Percentiles rank a stretch among this genome's conserved stretches.
These are phyloP conservation scores for Bombylius discolor DNA, from an alignment of 2,888 invertebrate species.

Conservation along the genomic window DNA sequence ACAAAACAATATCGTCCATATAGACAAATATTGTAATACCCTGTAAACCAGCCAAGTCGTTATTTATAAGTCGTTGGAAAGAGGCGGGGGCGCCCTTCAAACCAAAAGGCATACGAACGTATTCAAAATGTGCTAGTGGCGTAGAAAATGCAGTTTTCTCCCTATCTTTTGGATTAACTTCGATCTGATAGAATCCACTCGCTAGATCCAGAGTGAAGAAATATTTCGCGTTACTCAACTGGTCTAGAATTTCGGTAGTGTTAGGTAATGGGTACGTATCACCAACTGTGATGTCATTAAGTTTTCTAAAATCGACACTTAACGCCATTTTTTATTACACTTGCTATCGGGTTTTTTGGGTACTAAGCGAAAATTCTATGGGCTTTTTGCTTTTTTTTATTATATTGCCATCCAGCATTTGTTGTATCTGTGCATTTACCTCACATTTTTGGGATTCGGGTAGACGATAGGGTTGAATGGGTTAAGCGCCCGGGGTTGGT, in stretches of 20 bases:
- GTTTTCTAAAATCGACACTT: not conserved
- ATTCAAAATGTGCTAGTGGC: no score
- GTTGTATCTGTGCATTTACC: no score
- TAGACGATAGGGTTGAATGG: not conserved
- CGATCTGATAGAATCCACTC: not conserved
- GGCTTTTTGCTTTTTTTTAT: not conserved
- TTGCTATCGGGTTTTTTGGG: not conserved
- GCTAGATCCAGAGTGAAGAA: not conserved
- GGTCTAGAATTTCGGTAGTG: not conserved
- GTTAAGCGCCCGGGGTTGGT: not conserved
- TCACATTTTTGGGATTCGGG: no score
- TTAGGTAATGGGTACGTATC: not conserved
- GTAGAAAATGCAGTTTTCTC: not conserved
- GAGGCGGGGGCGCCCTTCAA: constrained; percentile 11
- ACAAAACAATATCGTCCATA: constrained; percentile 26
- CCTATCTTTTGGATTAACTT: not conserved
- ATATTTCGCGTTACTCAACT: not conserved
- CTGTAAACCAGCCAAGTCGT: no score
- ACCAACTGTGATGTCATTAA: not conserved
- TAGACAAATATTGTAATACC: constrained; percentile 12
- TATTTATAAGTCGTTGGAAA: no score
- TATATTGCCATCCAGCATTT: no score
- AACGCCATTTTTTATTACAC: not conserved
- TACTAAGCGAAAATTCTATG: not conserved
- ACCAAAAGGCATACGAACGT: constrained; percentile 26